Conservation (phyloP, 2,113 vertebrate species). For the Ceratotherium simum region DNA sequence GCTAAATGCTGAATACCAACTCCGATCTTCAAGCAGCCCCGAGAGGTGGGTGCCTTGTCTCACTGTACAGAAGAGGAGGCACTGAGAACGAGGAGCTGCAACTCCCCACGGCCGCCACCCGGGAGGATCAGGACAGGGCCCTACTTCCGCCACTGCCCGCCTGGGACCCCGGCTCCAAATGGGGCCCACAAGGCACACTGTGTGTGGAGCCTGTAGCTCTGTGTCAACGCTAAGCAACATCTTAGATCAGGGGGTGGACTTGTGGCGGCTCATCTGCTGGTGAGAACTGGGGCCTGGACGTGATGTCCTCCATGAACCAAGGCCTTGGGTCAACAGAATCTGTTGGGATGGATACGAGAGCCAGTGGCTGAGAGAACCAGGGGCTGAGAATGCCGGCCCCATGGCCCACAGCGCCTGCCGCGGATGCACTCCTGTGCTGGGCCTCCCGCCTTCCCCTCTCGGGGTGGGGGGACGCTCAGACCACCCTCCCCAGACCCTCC, state of each 20-base stretch:
- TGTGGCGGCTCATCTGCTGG: neutral
- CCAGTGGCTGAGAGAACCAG: neutral
- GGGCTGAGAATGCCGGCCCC: rapidly evolving
- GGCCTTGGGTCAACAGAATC: neutral
- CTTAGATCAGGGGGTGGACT: neutral
- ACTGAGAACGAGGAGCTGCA: no score
- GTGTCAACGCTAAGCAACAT: neutral
- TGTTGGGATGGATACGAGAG: neutral
- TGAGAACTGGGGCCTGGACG: neutral
- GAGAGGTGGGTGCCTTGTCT: rapidly evolving
- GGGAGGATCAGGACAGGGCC: rapidly evolving
- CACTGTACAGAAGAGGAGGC: neutral
- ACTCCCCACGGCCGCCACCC: rapidly evolving
- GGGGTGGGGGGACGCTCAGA: no score
- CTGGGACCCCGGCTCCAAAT: neutral
- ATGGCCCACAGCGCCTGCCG: rapidly evolving
- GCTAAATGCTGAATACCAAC: rapidly evolving
- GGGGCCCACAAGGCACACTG: rapidly evolving
- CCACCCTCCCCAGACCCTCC: no score
- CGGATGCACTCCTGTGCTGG: neutral
- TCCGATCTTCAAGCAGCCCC: neutral
- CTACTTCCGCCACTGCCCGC: rapidly evolving
- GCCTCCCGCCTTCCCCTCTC: neutral
- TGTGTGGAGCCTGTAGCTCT: rapidly evolving
- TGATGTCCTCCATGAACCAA: neutral